phyloP scores from a whole-genome alignment of 1,140 invertebrate species.

The Metaphire vulgaris region DNA sequence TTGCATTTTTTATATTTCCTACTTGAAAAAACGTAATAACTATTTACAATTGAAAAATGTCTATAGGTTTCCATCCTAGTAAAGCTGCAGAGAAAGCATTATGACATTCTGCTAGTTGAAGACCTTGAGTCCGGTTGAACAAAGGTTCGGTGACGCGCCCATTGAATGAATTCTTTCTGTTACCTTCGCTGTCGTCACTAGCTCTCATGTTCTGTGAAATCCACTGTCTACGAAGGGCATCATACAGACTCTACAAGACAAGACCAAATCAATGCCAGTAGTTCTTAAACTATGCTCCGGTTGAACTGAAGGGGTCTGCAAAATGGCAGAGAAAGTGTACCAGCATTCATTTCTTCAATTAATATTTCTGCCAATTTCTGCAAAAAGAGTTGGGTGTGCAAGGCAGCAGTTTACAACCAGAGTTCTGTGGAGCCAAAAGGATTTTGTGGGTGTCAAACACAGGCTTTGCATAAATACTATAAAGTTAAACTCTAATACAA shows the following conservation, averaged over 20 bases:
- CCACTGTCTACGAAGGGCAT: neutral
- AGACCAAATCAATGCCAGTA: neutral
- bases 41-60: neutral
- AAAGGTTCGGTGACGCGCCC: neutral
- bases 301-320: neutral
- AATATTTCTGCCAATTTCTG: neutral
- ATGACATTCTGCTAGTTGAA: no score
- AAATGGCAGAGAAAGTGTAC: no score
- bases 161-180: neutral
- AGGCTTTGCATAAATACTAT: no score
- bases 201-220: neutral
- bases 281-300: neutral
- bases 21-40: neutral
- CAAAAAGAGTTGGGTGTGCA: neutral
- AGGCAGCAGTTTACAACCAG: neutral
- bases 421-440: neutral
- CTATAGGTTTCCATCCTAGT: no score
- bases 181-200: neutral
- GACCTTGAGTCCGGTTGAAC: neutral
- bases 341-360: no score
- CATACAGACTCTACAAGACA: neutral
- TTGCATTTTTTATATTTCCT: no score
- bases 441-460: no score
- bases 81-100: no score
- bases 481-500: no score